These are phyloP conservation scores for Garra rufa DNA, from an alignment of 2,113 vertebrate species.

Conservation along the genomic window DNA sequence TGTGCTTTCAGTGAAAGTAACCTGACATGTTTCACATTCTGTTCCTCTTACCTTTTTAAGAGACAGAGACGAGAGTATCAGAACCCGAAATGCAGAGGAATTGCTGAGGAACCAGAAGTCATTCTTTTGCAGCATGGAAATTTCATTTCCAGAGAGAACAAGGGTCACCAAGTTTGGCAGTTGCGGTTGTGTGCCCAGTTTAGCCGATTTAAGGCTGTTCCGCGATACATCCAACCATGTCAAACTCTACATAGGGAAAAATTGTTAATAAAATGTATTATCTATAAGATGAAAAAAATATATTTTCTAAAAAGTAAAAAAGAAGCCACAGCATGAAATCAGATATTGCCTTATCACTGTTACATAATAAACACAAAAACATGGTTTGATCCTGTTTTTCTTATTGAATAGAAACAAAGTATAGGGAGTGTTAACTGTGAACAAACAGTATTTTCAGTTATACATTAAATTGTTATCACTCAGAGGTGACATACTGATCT, in stretches of 20 bases:
- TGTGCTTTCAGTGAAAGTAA: slow-evolving; percentile 21
- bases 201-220: slow-evolving; percentile 82
- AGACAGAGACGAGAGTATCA: slow-evolving; percentile 83
- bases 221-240: slow-evolving; percentile 83
- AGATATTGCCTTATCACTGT: not conserved
- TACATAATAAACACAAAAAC: not conserved
- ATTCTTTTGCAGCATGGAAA: slow-evolving; percentile 75
- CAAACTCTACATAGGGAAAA: slow-evolving; percentile 77
- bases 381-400: too few species aligned
- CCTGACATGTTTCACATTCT: not conserved
- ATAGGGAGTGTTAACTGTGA: not conserved
- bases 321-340: not conserved
- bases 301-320: not conserved
- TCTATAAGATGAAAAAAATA: not conserved
- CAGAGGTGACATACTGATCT: not conserved
- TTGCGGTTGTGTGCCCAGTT: slow-evolving; percentile 80
- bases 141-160: slow-evolving; percentile 76
- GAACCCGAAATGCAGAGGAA: slow-evolving; percentile 77
- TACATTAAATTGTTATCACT: not conserved
- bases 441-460: not conserved
- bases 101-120: slow-evolving; percentile 83
- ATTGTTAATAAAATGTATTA: not conserved
- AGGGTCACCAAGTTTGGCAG: slow-evolving; percentile 81
- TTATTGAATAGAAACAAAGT: not conserved
- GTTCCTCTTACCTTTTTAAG: slow-evolving; percentile 80